These are phyloP conservation scores for Todus mexicanus DNA, from an alignment of 2,797 vertebrate genomes.

Conservation along the genomic window DNA sequence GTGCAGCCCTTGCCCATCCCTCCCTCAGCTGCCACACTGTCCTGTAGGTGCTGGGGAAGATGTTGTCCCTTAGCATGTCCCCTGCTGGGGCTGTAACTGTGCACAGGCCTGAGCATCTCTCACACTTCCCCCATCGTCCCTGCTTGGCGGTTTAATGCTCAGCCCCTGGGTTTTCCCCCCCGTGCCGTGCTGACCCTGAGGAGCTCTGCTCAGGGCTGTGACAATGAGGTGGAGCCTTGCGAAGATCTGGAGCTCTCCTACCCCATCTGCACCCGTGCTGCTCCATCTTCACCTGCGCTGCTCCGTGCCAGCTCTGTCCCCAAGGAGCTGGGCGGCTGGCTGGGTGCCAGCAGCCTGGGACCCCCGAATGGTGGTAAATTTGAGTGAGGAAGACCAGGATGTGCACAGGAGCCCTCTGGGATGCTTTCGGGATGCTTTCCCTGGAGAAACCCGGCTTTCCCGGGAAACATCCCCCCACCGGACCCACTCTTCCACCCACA, in stretches of 20 bases:
- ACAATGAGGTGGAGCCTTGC: neutral
- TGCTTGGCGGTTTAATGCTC: fast-evolving
- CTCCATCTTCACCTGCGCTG: fast-evolving
- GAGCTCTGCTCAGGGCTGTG: neutral
- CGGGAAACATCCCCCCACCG: neutral
- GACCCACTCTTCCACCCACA: neutral
- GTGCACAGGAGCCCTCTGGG: fast-evolving
- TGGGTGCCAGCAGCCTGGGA: fast-evolving
- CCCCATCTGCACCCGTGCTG: fast-evolving
- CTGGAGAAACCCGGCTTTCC: neutral
- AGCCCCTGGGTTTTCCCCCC: neutral
- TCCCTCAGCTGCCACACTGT: fast-evolving
- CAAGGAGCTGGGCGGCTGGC: neutral
- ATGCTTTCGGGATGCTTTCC: neutral
- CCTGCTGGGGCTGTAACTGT: neutral
- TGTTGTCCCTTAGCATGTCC: neutral
- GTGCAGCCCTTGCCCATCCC: neutral
- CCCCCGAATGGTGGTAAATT: neutral
- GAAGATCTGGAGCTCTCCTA: fast-evolving
- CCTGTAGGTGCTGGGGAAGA: neutral
- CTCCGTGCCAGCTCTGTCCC: fast-evolving
- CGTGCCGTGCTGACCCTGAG: fast-evolving
- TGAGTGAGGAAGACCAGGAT: neutral
- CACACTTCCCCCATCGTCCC: fast-evolving
- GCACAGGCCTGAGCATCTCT: neutral